A percentile compares a stretch with the other conserved stretches of the same genome.
Conservation (phyloP, 2,797 vertebrate species). For the Thripadectes ignobilis region DNA sequence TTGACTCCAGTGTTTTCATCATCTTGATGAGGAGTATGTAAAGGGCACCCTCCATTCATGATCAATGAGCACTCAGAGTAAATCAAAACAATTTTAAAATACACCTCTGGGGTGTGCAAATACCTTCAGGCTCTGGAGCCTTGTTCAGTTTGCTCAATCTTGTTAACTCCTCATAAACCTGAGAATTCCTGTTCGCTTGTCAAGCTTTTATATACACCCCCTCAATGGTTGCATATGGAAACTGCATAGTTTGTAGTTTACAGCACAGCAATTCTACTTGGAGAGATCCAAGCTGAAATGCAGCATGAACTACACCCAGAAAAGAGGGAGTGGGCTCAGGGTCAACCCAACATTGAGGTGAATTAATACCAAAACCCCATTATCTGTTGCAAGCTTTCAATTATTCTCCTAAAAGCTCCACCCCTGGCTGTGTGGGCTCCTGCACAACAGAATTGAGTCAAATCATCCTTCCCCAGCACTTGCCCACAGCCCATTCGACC, state of each 20-base stretch:
- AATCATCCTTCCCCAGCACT: not conserved
- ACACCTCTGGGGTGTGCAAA: not conserved
- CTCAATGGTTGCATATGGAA: not conserved
- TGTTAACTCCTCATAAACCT: not conserved
- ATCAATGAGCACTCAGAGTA: not conserved
- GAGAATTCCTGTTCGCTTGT: not conserved
- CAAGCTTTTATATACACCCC: not conserved
- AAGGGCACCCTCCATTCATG: not conserved
- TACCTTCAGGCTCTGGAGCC: not conserved
- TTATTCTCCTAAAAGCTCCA: not conserved
- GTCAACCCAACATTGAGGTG: not conserved
- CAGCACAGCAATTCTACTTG: not conserved
- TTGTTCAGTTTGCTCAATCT: not conserved
- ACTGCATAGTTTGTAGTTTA: not conserved
- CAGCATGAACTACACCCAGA: not conserved
- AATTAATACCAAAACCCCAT: not conserved
- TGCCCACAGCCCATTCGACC: not conserved
- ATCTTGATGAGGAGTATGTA: not conserved
- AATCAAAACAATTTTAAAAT: not conserved
- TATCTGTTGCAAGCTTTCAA: not conserved
- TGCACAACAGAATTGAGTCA: not conserved
- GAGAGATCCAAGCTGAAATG: not conserved
- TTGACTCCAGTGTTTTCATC: not conserved
- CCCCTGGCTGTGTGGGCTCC: not conserved
- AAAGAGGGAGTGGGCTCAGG: not conserved